Evolutionary conservation across 2,797 vertebrate genomes (phyloP), one percentile per base, ranked within the genome.

Genomic region (Chelidonichthys spinosus): DNA sequence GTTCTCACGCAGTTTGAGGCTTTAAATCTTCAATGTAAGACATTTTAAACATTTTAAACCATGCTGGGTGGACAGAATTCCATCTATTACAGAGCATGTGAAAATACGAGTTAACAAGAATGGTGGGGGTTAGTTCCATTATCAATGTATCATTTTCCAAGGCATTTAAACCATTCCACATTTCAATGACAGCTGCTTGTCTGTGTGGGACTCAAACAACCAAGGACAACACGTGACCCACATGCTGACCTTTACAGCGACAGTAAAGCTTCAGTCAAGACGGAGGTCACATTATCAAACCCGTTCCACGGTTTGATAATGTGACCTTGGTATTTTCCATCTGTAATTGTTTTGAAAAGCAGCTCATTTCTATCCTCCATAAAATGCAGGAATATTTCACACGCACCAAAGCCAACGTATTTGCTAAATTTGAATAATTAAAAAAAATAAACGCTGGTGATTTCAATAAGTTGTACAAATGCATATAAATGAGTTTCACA

Each of bases 201-300:
- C n/a, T 71, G 56, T 4, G 3, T 14, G 6, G 39, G n/a, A 36
- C 18, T 63, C 40, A 70, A 72, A 63, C 33, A 52, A 18, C 11
- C 37, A 59, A 40, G 70, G 33, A 74, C 42, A 35, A n/a, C 18
- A 32, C 43, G 35, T 69, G 68, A 84, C 64, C 67, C 64, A 76
- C 49, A 70, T 81, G 65, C 58, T 36, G 6, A 79, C 73, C 63
- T 13, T 32, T n/a, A 36, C 5, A 39, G 32, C 4, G 15, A 8
- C 52, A 72, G 58, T 44, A 52, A 44, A n/a, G 1, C 1, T 55
- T 37, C 1, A 37, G 10, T 7, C 40, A 40, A 83, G 49, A 39
- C 43, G 0, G 6, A 72, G 17, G 46, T 59, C 55, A 63, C 37
- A 49, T 59, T 32, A 43, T 25, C 7, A 61, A 72, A 47, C 32